A percentile compares a stretch with the other conserved stretches of the same genome.
phyloP scores from a whole-genome alignment of 2,888 invertebrate genomes.

The Athalia circularis region DNA sequence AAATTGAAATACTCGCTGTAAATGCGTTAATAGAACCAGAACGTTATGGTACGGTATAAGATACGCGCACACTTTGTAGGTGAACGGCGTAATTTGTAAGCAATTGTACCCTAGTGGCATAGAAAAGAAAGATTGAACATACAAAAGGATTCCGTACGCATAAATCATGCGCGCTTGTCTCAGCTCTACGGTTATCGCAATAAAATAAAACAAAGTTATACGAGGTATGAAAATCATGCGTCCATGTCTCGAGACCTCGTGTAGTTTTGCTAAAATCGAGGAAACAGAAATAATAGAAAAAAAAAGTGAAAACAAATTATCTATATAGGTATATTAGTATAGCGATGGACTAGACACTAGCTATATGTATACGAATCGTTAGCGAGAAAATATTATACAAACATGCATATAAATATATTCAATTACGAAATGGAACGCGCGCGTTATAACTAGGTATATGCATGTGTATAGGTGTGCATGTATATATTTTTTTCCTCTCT shows the following conservation, averaged over 20 bases:
- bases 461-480: not conserved
- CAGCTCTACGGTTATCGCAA: not conserved
- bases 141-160: slow-evolving; percentile 8
- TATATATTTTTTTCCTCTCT: not conserved
- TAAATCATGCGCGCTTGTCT: not conserved
- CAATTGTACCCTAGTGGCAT: slow-evolving; percentile 44
- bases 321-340: too few species aligned
- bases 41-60: not conserved
- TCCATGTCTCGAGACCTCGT: too few species aligned
- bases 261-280: too few species aligned
- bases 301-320: not conserved
- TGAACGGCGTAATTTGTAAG: slow-evolving; percentile 41
- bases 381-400: too few species aligned
- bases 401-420: too few species aligned
- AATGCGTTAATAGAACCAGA: slow-evolving; percentile 38
- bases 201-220: too few species aligned
- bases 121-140: slow-evolving; percentile 35
- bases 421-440: too few species aligned
- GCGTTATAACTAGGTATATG: too few species aligned
- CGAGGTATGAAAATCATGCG: too few species aligned
- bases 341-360: too few species aligned
- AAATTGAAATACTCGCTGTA: slow-evolving; percentile 25
- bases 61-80: not conserved
- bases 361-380: too few species aligned
- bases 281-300: not conserved